phyloP scores from a whole-genome alignment of 2,797 vertebrate genomes.

The Cercopithecus hamlyni region DNA sequence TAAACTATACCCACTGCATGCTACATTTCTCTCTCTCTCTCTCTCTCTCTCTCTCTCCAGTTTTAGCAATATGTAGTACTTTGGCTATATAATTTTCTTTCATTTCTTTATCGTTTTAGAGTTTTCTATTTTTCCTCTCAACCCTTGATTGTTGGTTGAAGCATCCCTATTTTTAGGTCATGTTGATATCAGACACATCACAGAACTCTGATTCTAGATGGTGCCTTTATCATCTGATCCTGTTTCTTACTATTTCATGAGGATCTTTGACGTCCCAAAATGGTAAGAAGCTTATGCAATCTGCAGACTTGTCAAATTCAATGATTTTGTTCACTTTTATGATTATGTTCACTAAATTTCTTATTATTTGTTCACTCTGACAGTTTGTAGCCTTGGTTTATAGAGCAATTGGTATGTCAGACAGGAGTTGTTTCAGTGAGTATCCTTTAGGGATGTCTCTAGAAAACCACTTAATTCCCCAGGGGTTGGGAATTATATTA shows the following conservation, averaged over 20 bases:
- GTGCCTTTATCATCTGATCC: background rate
- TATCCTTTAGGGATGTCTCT: slow-evolving; percentile 1
- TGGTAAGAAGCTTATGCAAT: background rate
- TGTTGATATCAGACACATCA: background rate
- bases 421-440: background rate
- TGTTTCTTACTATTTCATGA: background rate
- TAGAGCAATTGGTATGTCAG: background rate
- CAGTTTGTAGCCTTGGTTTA: background rate
- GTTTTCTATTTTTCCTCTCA: background rate
- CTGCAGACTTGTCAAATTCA: background rate
- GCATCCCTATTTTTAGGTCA: background rate
- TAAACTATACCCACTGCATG: background rate
- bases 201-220: background rate
- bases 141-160: background rate
- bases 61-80: background rate
- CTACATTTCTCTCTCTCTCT: background rate
- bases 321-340: background rate
- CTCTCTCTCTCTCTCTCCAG: background rate
- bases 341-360: too few species aligned
- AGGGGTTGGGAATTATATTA: background rate
- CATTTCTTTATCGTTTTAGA: background rate
- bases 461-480: slow-evolving; percentile 31
- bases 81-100: background rate
- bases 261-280: background rate
- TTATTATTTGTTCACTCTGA: background rate